Conservation (phyloP, 1,140 invertebrate species). For the Lordiphosa clarofinis region DNA sequence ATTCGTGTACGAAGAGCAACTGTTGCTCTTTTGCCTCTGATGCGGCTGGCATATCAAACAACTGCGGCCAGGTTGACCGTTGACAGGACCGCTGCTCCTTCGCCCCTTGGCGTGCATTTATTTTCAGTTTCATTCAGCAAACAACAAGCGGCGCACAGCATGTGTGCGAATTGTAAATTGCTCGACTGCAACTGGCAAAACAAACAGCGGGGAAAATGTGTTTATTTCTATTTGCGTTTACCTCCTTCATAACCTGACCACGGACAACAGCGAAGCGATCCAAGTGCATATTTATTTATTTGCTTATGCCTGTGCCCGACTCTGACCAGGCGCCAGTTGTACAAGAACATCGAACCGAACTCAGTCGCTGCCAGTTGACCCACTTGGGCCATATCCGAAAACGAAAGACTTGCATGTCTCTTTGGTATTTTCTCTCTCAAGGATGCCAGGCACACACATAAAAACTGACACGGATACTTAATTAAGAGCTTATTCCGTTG, state of each 20-base stretch:
- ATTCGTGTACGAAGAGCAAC: slow-evolving; percentile 47
- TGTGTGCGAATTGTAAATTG: slow-evolving; percentile 75
- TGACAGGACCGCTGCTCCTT: slow-evolving; percentile 50
- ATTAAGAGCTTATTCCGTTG: slow-evolving; percentile 67
- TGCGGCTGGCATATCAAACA: slow-evolving; percentile 62
- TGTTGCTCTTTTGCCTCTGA: slow-evolving; percentile 28
- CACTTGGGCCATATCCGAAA: slow-evolving; percentile 54
- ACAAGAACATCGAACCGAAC: slow-evolving; percentile 51
- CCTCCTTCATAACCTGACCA: slow-evolving; percentile 48
- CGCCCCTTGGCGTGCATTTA: slow-evolving; percentile 64
- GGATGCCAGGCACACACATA: slow-evolving; percentile 40
- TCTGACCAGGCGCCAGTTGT: slow-evolving; percentile 45
- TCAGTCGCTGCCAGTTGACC: slow-evolving; percentile 39
- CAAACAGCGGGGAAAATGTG: slow-evolving; percentile 63
- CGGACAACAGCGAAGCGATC: slow-evolving; percentile 8
- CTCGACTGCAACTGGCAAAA: slow-evolving; percentile 58
- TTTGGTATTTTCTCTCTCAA: slow-evolving; percentile 32
- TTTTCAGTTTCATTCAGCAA: slow-evolving; percentile 68
- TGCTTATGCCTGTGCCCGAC: slow-evolving; percentile 55
- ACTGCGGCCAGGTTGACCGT: slow-evolving; percentile 64
- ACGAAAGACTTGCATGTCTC: slow-evolving; percentile 57
- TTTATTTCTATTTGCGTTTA: slow-evolving; percentile 67
- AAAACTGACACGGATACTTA: slow-evolving; percentile 66
- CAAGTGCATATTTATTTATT: slow-evolving; percentile 45
- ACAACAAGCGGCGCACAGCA: slow-evolving; percentile 54